Conservation (phyloP, 1,140 invertebrate genomes). For the Lepidostoma basale region DNA sequence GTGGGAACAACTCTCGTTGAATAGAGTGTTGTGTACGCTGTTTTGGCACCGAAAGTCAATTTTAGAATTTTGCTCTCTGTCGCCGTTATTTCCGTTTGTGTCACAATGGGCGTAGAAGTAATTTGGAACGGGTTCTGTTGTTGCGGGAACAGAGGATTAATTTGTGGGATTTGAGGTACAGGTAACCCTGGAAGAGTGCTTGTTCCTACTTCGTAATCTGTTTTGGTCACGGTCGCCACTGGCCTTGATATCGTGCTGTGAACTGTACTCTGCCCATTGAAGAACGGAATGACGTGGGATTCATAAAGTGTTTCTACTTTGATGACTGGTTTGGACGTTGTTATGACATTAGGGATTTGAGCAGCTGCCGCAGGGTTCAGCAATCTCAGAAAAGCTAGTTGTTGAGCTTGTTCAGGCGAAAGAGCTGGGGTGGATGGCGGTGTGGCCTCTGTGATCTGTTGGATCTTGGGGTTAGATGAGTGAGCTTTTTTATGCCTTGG, state of each 20-base stretch:
- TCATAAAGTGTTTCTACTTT: constrained; percentile 80
- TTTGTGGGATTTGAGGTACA: constrained; percentile 56
- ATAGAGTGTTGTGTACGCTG: constrained; percentile 84
- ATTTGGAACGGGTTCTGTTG: constrained; percentile 63
- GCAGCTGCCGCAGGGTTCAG: constrained; percentile 71
- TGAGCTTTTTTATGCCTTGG: constrained; percentile 66
- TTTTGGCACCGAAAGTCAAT: constrained; percentile 86
- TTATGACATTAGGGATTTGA: constrained; percentile 70
- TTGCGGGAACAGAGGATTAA: constrained; percentile 49
- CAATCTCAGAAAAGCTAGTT: constrained; percentile 72
- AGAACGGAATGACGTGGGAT: constrained; percentile 78
- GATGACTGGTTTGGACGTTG: constrained; percentile 76
- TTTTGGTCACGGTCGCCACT: constrained; percentile 75
- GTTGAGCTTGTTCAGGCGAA: constrained; percentile 75
- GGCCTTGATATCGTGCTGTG: constrained; percentile 78
- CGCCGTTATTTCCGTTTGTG: constrained; percentile 78
- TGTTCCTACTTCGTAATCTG: constrained; percentile 75
- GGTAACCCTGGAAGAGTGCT: constrained; percentile 69
- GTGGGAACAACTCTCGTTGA: constrained; percentile 86
- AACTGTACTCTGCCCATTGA: constrained; percentile 74
- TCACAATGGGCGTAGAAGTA: constrained; percentile 80
- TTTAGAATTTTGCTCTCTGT: constrained; percentile 84
- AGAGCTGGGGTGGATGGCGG: constrained; percentile 59
- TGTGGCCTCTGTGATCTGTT: constrained; percentile 58
- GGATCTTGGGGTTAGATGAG: constrained; percentile 56